Conservation (phyloP, 2,113 vertebrate genomes). For the Catharus bicknelli region DNA sequence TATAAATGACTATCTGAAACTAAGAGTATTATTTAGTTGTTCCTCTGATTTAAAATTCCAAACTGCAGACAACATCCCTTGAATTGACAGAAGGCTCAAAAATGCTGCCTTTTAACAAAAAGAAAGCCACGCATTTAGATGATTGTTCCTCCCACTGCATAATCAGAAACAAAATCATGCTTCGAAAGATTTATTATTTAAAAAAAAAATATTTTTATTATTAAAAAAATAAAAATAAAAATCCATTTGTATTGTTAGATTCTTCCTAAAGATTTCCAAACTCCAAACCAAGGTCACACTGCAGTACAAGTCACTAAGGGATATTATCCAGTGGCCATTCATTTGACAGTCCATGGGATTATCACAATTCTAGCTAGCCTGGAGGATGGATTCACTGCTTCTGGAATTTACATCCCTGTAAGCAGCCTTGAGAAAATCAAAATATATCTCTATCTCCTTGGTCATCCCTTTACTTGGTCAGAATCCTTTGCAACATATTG, state of each 20-base stretch:
- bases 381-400: background rate
- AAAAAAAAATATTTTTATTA: background rate
- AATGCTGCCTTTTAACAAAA: background rate
- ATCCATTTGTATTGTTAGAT: accelerated
- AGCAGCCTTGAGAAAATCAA: background rate
- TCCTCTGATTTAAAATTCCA: background rate
- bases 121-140: background rate
- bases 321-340: background rate
- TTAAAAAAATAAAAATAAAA: background rate
- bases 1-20: background rate
- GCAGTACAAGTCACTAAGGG: background rate
- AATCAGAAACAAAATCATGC: background rate
- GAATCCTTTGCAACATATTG: background rate
- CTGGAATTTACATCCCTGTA: background rate
- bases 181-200: background rate
- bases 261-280: background rate
- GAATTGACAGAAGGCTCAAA: background rate
- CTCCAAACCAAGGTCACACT: background rate
- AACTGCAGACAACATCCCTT: background rate
- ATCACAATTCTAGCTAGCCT: background rate
- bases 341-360: background rate
- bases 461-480: background rate
- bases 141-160: background rate
- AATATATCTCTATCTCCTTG: background rate
- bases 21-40: background rate